Evolutionary conservation across 2,797 vertebrate genomes (phyloP), one percentile per base, ranked within the genome.

Genomic region (Melanotaenia boesemani): DNA sequence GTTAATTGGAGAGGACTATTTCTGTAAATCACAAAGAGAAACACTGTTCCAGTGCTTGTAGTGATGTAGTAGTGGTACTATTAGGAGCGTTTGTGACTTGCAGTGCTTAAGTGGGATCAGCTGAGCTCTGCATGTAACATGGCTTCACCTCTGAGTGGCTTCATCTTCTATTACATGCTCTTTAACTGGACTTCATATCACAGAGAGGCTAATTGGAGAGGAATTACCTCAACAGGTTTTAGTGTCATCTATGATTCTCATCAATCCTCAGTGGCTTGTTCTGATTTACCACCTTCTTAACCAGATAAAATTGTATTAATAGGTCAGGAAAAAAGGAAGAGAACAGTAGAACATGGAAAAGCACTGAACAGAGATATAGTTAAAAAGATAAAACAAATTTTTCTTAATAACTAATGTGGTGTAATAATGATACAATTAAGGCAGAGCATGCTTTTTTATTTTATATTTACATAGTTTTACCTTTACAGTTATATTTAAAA

Each of bases 211-310:
- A 91, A 91, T 90, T 86, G 88, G 86, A 90, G 87, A 85, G 74
- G 81, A 80, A 90, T 89, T 92, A 92, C 82, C 88, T 92, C 89
- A 88, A 92, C 88, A 82, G 83, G 88, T 88, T 87, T 82, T 88
- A 87, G 92, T 90, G 83, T 87, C 78, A 79, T 52, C 67, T 81
- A 58, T 69, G 82, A 85, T 83, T 82, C 81, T 83, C 76, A 63
- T 67, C 78, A 52, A 15, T 54, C 69, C 77, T 79, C 80, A 62
- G 46, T 68, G 63, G 70, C 56, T 78, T 77, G 65, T 72, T 88
- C 74, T 74, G 81, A 80, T 83, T 77, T 75, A 85, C 78, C 80
- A 81, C 72, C 48, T 65, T 74, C 74, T 28, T 67, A 72, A 67
- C 44, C 72, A 71, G 61, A 77, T 12, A 9, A 60, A 54, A 24